phyloP scores from a whole-genome alignment of 2,888 invertebrate genomes.

The Hybos culiciformis region DNA sequence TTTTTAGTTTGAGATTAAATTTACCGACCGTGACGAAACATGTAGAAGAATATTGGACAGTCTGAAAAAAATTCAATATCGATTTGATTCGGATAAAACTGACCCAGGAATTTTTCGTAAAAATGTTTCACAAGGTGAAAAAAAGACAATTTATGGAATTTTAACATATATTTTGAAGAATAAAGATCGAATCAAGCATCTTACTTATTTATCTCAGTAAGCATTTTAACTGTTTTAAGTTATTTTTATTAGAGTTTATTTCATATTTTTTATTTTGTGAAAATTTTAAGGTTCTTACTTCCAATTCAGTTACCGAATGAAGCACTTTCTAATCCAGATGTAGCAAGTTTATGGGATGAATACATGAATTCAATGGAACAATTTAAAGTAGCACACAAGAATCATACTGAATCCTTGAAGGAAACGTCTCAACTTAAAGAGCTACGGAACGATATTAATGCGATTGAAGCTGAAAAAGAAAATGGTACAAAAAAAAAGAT shows the following conservation, averaged over 20 bases:
- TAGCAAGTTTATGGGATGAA: constrained; percentile 53
- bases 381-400: constrained; percentile 66
- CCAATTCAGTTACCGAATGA: constrained; percentile 59
- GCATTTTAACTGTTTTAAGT: constrained; percentile 15
- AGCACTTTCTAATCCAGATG: constrained; percentile 57
- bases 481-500: constrained; percentile 46
- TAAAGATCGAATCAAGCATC: constrained; percentile 58
- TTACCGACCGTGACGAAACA: constrained; percentile 62
- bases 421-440: constrained; percentile 56
- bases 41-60: constrained; percentile 56
- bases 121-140: constrained; percentile 48
- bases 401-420: constrained; percentile 47
- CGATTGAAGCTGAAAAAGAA: constrained; percentile 77
- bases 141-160: constrained; percentile 60
- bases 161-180: constrained; percentile 67
- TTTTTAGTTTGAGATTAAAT: constrained; percentile 48
- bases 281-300: constrained; percentile 37
- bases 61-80: constrained; percentile 66
- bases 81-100: constrained; percentile 42
- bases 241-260: constrained; percentile 5
- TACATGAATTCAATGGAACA: constrained; percentile 64
- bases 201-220: constrained; percentile 70
- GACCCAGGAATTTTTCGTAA: constrained; percentile 35
- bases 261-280: neutral
- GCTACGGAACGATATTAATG: constrained; percentile 68